Percentiles rank a stretch among this genome's conserved stretches.
Evolutionary conservation across 1,140 invertebrate species (phyloP).

Genomic region (Charaxes varanes): DNA sequence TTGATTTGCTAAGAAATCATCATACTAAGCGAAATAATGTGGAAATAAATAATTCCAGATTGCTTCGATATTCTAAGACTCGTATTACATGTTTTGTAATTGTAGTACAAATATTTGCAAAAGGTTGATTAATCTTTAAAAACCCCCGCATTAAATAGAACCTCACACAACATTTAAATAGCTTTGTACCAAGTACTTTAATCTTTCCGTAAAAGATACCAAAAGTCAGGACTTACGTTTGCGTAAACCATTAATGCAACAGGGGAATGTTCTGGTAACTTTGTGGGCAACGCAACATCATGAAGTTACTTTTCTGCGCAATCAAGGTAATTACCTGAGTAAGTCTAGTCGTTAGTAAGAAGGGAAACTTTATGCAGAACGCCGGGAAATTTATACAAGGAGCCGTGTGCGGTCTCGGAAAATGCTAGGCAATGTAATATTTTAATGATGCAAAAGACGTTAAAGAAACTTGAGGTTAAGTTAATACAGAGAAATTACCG

Average conservation of each 20-base stretch:
- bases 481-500: slow-evolving; percentile 13
- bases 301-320: slow-evolving; percentile 18
- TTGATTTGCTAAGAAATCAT: no score
- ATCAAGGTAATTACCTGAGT: slow-evolving; percentile 23
- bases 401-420: slow-evolving; percentile 18
- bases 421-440: slow-evolving; percentile 22
- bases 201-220: no score
- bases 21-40: no score
- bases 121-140: no score
- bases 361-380: slow-evolving; percentile 22
- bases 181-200: no score
- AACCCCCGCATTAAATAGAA: no score
- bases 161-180: no score
- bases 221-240: no score
- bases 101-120: no score
- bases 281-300: slow-evolving; percentile 9
- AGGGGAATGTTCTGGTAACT: slow-evolving; percentile 2
- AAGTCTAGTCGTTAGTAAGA: slow-evolving; percentile 20
- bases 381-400: slow-evolving; percentile 22
- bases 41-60: no score
- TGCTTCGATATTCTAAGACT: no score
- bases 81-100: no score
- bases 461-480: slow-evolving; percentile 12
- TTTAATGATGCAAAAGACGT: slow-evolving; percentile 25
- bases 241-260: not conserved